A percentile compares a stretch with the other conserved stretches of the same genome.
phyloP scores from a whole-genome alignment of 2,113 vertebrate genomes.

The Psophia crepitans region DNA sequence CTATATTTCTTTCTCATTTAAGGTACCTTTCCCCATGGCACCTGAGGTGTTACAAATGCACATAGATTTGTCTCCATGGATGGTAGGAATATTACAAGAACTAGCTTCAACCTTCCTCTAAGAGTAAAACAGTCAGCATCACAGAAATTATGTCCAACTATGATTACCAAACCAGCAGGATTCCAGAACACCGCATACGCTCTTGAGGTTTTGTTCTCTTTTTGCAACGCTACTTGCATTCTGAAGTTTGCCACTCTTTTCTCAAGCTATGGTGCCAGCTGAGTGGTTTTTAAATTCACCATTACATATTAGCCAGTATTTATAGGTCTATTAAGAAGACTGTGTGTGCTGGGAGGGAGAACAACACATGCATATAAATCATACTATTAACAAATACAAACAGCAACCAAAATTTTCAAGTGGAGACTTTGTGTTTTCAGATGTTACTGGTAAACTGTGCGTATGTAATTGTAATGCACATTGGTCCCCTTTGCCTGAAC shows the following conservation, averaged over 20 bases:
- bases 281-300: not conserved
- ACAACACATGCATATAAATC: not conserved
- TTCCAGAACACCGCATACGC: not conserved
- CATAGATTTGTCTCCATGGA: not conserved
- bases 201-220: not conserved
- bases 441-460: not conserved
- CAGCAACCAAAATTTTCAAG: not conserved
- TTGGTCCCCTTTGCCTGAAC: not conserved
- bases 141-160: not conserved
- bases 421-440: not conserved
- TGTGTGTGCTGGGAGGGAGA: not conserved
- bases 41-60: not conserved
- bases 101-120: not conserved
- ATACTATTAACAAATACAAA: not conserved
- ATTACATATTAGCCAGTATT: not conserved
- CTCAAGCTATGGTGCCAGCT: not conserved
- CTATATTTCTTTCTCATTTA: not conserved
- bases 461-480: not conserved
- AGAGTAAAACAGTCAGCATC: not conserved
- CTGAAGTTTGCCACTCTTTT: not conserved
- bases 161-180: not conserved
- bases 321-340: not conserved
- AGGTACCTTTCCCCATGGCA: not conserved
- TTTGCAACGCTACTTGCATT: not conserved
- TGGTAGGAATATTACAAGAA: not conserved